Percentiles rank a stretch among this genome's conserved stretches.
phyloP scores from a whole-genome alignment of 1,140 invertebrate genomes.

The Brachionus plicatilis region DNA sequence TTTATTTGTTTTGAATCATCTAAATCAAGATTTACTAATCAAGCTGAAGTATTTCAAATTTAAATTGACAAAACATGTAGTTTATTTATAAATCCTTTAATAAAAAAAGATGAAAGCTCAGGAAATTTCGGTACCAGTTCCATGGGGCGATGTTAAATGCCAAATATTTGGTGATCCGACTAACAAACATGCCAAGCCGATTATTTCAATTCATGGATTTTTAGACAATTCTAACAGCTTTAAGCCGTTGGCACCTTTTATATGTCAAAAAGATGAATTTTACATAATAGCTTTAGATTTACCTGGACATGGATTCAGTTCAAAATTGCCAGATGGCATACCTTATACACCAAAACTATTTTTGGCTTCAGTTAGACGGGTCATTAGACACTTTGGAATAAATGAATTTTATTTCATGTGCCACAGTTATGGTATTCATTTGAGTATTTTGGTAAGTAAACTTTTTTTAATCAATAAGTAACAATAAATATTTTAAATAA shows the following conservation, averaged over 20 bases:
- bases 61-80: neutral
- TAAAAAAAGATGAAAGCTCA: conserved; percentile 3
- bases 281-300: conserved; percentile 29
- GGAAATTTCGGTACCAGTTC: conserved; percentile 10
- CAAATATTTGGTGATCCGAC: conserved; percentile 33
- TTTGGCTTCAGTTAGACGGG: conserved; percentile 19
- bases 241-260: conserved; percentile 23
- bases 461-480: neutral
- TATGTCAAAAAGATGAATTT: conserved; percentile 2
- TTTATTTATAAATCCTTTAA: neutral
- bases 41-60: neutral
- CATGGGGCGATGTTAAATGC: conserved; percentile 29
- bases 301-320: conserved; percentile 32
- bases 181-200: neutral
- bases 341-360: conserved; percentile 24
- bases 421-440: conserved; percentile 33
- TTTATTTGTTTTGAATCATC: neutral
- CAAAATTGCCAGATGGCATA: conserved; percentile 34
- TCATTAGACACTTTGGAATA: neutral
- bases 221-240: conserved; percentile 39
- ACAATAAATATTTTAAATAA: too few species aligned
- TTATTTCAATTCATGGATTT: conserved; percentile 21
- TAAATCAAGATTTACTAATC: neutral
- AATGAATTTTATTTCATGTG: conserved; percentile 26
- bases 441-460: conserved; percentile 9